Evolutionary conservation across 1,140 invertebrate species (phyloP).

Genomic region (Drosophila carrolli): DNA sequence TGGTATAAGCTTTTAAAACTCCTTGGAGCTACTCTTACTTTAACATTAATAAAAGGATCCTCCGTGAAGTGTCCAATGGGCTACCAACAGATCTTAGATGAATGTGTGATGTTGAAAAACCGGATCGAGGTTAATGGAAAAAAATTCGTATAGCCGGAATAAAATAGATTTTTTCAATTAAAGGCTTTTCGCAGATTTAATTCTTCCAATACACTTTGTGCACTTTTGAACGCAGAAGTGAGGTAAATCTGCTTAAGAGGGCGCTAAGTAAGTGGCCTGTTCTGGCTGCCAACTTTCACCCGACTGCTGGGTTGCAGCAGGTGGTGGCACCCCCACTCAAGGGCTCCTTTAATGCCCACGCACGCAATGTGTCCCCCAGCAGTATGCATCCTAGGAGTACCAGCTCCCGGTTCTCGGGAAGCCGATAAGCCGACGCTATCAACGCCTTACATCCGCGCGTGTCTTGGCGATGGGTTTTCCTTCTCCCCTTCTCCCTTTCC

Average conservation of each 20-base stretch:
- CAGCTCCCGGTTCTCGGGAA: conserved; percentile 14
- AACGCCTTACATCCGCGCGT: conserved; percentile 63
- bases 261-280: conserved; percentile 42
- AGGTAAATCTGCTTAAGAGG: conserved; percentile 21
- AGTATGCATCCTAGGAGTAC: conserved; percentile 38
- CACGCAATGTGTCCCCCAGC: conserved; percentile 53
- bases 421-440: conserved; percentile 75
- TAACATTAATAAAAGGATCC: background rate
- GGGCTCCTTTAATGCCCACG: conserved; percentile 55
- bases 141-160: too few species aligned
- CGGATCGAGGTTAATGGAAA: background rate
- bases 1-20: background rate
- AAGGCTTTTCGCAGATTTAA: background rate
- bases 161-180: background rate
- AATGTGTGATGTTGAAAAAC: background rate
- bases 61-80: too few species aligned
- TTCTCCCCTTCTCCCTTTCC: background rate
- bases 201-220: background rate
- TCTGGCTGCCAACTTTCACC: conserved; percentile 64
- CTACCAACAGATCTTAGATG: background rate
- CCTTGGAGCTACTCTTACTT: background rate
- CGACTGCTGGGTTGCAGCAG: conserved; percentile 31
- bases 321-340: conserved; percentile 14
- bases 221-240: conserved; percentile 13
- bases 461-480: conserved; percentile 35